Conservation (phyloP, 2,797 vertebrate species). For the Chaetodon trifasciatus region DNA sequence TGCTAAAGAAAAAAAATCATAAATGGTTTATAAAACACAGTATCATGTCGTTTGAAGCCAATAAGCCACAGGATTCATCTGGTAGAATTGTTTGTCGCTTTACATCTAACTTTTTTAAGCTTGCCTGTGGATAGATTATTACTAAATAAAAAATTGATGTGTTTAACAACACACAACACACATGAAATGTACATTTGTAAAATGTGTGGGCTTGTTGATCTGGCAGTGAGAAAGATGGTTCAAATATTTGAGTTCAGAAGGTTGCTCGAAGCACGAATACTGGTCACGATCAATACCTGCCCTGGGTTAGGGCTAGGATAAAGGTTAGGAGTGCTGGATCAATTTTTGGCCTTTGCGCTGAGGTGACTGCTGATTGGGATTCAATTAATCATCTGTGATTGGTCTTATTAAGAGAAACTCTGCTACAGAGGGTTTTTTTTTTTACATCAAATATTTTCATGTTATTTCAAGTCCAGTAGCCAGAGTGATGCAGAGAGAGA, state of each 20-base stretch:
- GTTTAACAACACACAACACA: neutral
- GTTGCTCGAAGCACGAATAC: slow-evolving; percentile 43
- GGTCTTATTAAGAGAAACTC: slow-evolving; percentile 5
- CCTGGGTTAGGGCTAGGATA: slow-evolving; percentile 43
- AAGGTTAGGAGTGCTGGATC: slow-evolving; percentile 44
- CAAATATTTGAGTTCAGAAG: slow-evolving; percentile 49
- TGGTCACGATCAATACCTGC: slow-evolving; percentile 59
- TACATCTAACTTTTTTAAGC: too few species aligned
- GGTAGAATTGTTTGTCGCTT: too few species aligned
- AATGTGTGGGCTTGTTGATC: slow-evolving; percentile 13
- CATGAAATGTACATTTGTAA: slow-evolving; percentile 20
- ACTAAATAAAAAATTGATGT: too few species aligned
- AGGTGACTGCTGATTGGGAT: slow-evolving; percentile 32
- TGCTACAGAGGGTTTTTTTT: neutral
- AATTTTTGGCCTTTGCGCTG: slow-evolving; percentile 28
- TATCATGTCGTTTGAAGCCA: too few species aligned
- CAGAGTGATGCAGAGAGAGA: slow-evolving; percentile 23
- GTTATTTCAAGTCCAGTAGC: slow-evolving; percentile 8
- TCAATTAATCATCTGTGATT: slow-evolving; percentile 35
- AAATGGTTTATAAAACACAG: neutral
- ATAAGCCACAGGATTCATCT: neutral
- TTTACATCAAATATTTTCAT: slow-evolving; percentile 8
- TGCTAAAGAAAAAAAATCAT: neutral
- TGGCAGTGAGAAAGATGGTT: slow-evolving; percentile 26
- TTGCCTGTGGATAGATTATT: too few species aligned